Conservation (phyloP, 2,888 invertebrate genomes). For the Erpobdella octoculata region DNA sequence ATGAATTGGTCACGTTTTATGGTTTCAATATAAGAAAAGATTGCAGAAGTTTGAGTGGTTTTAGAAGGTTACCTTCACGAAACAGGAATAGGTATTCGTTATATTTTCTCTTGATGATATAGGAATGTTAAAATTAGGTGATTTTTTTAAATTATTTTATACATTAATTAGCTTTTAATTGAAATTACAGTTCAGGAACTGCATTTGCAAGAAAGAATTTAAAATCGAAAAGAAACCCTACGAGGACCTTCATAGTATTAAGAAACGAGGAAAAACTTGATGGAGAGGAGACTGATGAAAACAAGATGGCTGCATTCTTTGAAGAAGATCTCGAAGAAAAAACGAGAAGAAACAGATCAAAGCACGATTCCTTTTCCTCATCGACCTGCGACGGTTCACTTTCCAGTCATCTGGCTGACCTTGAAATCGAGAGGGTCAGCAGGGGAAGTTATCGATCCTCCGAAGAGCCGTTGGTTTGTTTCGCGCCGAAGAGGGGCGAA, state of each 20-base stretch:
- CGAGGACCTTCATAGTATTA: conserved; percentile 16
- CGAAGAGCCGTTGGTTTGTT: background rate
- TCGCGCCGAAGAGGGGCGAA: conserved; percentile 1
- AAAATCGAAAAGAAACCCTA: background rate
- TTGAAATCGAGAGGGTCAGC: background rate
- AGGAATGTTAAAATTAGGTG: background rate
- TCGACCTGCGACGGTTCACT: background rate
- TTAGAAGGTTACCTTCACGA: background rate
- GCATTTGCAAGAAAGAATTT: background rate
- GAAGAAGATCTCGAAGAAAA: too few species aligned
- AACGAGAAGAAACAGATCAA: too few species aligned
- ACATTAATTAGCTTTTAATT: background rate
- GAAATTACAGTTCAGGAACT: background rate
- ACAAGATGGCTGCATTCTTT: background rate
- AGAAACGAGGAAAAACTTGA: conserved; percentile 8
- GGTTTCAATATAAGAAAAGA: conserved; percentile 78
- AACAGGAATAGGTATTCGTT: background rate
- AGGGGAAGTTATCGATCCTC: too few species aligned
- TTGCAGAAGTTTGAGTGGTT: conserved; percentile 34
- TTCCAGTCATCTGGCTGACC: background rate
- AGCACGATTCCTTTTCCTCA: too few species aligned
- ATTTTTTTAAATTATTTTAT: background rate
- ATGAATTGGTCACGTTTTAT: conserved; percentile 75
- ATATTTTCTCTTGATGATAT: background rate
- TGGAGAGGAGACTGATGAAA: background rate